These are phyloP conservation scores for Donacobius atricapilla DNA, from an alignment of 2,113 vertebrate genomes.

Conservation along the genomic window DNA sequence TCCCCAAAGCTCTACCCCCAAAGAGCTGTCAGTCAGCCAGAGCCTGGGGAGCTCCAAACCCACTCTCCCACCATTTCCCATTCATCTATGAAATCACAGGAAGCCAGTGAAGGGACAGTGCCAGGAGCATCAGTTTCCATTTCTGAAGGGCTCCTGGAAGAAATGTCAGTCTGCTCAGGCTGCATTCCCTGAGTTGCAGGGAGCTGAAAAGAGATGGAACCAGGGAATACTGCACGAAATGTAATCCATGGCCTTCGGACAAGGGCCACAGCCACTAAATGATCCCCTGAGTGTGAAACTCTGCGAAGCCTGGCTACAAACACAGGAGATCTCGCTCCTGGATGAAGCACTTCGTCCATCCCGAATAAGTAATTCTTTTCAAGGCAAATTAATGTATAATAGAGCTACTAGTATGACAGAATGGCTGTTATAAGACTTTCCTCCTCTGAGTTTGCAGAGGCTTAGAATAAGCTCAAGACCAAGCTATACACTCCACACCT, in stretches of 20 bases:
- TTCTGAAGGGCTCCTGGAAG: not conserved
- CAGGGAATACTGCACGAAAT: not conserved
- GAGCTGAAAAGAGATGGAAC: not conserved
- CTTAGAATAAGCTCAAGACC: not conserved
- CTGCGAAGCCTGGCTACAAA: not conserved
- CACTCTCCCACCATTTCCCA: not conserved
- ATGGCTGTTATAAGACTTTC: not conserved
- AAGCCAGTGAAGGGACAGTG: not conserved
- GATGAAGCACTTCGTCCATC: not conserved
- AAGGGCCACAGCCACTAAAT: not conserved
- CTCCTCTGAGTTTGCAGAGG: not conserved
- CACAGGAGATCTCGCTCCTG: not conserved
- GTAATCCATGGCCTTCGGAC: not conserved
- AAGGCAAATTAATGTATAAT: not conserved
- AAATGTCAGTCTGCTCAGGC: not conserved
- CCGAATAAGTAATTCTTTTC: not conserved
- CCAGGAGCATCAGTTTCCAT: not conserved
- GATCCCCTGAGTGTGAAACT: not conserved
- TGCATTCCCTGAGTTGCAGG: fast-evolving
- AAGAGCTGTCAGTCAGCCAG: not conserved
- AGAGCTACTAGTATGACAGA: not conserved
- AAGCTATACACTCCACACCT: not conserved
- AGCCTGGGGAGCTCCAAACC: not conserved
- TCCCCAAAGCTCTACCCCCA: not conserved
- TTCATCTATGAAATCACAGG: not conserved